These are phyloP conservation scores for Ischnura elegans DNA, from an alignment of 2,888 invertebrate species.

Conservation along the genomic window DNA sequence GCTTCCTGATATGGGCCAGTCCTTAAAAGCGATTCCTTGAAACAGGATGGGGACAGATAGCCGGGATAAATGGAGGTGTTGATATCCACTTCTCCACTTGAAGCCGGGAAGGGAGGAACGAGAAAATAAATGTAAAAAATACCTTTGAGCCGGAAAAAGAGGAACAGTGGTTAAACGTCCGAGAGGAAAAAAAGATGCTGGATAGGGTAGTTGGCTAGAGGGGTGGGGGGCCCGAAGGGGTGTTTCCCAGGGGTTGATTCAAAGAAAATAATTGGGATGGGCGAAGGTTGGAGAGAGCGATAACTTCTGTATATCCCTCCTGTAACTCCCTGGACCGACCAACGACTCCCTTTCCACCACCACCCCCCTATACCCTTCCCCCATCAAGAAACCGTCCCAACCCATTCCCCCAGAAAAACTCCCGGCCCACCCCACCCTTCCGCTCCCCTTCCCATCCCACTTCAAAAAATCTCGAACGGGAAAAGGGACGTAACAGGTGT, in stretches of 20 bases:
- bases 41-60: background rate
- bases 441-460: constrained; percentile 68
- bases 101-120: background rate
- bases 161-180: background rate
- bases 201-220: background rate
- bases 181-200: background rate
- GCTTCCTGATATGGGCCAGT: background rate
- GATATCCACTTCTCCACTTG: background rate
- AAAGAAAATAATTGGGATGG: background rate
- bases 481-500: constrained; percentile 68
- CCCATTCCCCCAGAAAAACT: background rate
- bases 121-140: no score
- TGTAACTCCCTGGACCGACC: background rate
- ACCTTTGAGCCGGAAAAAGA: background rate
- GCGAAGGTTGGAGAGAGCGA: background rate
- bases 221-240: no score
- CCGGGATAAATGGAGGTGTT: background rate
- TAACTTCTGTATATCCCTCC: constrained; percentile 16
- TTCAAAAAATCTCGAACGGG: constrained; percentile 71
- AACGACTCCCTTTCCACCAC: background rate
- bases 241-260: background rate
- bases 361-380: constrained; percentile 53
- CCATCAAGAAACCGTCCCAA: background rate
- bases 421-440: background rate
- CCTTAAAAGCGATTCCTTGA: background rate